Evolutionary conservation across 2,888 invertebrate genomes (phyloP), one percentile per base, ranked within the genome.

Genomic region (Parasteatoda lunata): DNA sequence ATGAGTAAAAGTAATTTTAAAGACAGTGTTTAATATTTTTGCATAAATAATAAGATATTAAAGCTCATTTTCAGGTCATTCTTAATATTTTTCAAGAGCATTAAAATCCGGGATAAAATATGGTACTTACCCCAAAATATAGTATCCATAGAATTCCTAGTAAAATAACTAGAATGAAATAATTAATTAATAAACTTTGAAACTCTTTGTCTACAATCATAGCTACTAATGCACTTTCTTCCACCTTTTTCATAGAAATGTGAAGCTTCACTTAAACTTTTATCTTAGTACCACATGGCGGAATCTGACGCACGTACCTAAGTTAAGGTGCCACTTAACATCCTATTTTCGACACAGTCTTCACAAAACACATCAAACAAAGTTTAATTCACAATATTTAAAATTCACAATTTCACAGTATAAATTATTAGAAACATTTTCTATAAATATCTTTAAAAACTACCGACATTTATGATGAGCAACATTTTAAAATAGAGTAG

Each of bases 181-280:
- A 88, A 51, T 88, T 88, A 78, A 88, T 88, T 48, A 88, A 83
- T 79, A 88, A 79, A 88, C 88, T 88, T 52, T 88, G 88, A 47
- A 83, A 83, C 68, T 88, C 88, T 54, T 88, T 88, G 71, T 88
- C 88, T 49, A 88, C 83, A 76, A 88, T 75, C 83, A 83, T 88
- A 15, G 30, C 68, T 80, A 51, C 54, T n/a, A 71, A 11, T 45
- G 8, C 66, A 47, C 68, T 11, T 68, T 54, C 45, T 52, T 66
- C 54, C 69, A 54, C n/a, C 48, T 11, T 45, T 54, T 66, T 49
- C 65, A 66, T 13, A 66, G 70, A 64, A 15, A 52, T 51, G 65
- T 75, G 69, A 64, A 52, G 73, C 79, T 75, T 76, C 47, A 59
- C 65, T n/a, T n/a, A n/a, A n/a, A n/a, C n/a, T 69, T 52, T 64